A percentile compares a stretch with the other conserved stretches of the same genome.
Evolutionary conservation across 1,140 invertebrate genomes (phyloP).

Genomic region (Trissolcus basalis): DNA sequence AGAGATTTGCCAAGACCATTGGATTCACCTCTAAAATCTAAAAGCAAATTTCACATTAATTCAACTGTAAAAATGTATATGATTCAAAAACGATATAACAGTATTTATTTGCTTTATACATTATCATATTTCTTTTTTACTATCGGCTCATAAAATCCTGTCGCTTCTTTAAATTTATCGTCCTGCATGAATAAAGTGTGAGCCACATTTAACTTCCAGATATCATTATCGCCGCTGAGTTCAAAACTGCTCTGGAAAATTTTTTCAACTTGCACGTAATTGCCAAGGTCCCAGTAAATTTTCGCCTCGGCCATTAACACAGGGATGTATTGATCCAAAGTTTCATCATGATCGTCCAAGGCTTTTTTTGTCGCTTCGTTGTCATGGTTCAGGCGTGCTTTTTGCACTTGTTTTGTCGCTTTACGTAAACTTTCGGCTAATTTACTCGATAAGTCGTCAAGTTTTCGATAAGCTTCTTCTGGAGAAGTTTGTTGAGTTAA

Average conservation of each 20-base stretch:
- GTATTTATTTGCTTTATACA: too few species aligned
- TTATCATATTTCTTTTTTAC: conserved; percentile 98
- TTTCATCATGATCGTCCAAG: conserved; percentile 95
- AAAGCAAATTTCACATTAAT: too few species aligned
- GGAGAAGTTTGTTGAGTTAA: conserved; percentile 98
- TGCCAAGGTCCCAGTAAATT: conserved; percentile 98
- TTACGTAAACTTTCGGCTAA: conserved; percentile 94
- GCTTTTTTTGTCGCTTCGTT: conserved; percentile 92
- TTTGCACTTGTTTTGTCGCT: conserved; percentile 94
- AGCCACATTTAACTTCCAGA: conserved; percentile 98
- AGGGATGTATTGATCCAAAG: conserved; percentile 91
- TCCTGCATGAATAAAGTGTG: conserved; percentile 99
- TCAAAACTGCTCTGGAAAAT: conserved; percentile 97
- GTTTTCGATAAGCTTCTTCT: conserved; percentile 97
- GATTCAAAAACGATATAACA: conserved; percentile 1
- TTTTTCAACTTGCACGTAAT: conserved; percentile 95
- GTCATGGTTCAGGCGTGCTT: conserved; percentile 90
- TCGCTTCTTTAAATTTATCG: conserved; percentile 98
- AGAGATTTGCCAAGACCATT: conserved; percentile 97
- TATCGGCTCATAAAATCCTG: conserved; percentile 98
- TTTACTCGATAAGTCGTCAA: conserved; percentile 95
- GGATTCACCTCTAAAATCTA: conserved; percentile 95
- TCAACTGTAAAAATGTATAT: conserved; percentile 16
- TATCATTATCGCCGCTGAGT: conserved; percentile 97
- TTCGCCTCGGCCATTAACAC: conserved; percentile 99